phyloP scores from a whole-genome alignment of 2,113 vertebrate genomes.

The Gymnogyps californianus region DNA sequence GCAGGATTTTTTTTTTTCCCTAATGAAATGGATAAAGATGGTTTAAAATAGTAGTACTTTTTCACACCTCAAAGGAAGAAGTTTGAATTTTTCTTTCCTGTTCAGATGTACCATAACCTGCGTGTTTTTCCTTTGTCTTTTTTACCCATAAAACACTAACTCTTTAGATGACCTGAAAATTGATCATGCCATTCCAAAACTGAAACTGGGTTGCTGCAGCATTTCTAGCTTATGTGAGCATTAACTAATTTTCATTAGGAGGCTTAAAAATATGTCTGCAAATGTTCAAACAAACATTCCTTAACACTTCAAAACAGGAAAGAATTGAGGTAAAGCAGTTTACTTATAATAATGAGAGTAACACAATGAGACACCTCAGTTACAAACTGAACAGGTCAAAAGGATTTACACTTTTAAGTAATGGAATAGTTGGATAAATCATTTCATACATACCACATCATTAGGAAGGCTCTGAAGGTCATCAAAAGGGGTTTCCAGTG shows the following conservation, averaged over 20 bases:
- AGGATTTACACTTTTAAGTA: background rate
- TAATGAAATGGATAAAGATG: background rate
- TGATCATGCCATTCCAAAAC: background rate
- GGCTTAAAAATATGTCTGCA: background rate
- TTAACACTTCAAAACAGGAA: background rate
- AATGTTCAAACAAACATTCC: background rate
- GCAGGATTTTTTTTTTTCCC: background rate
- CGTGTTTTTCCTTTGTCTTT: background rate
- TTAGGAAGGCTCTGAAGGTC: slow-evolving; percentile 95
- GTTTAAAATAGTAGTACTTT: background rate
- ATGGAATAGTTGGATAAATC: background rate
- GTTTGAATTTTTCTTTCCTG: background rate
- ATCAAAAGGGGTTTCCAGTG: slow-evolving; percentile 91
- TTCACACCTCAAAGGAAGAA: background rate
- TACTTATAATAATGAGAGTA: accelerated
- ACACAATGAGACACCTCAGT: background rate
- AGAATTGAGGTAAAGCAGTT: background rate
- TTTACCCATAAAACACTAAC: background rate
- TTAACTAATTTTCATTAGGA: background rate
- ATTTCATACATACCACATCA: slow-evolving; percentile 84
- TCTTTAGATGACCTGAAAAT: background rate
- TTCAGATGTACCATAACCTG: background rate
- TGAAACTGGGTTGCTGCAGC: background rate
- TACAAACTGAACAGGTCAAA: background rate
- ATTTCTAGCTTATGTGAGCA: background rate